Evolutionary conservation across 2,888 invertebrate genomes (phyloP), one percentile per base, ranked within the genome.

Genomic region (Pediacus dermestoides): DNA sequence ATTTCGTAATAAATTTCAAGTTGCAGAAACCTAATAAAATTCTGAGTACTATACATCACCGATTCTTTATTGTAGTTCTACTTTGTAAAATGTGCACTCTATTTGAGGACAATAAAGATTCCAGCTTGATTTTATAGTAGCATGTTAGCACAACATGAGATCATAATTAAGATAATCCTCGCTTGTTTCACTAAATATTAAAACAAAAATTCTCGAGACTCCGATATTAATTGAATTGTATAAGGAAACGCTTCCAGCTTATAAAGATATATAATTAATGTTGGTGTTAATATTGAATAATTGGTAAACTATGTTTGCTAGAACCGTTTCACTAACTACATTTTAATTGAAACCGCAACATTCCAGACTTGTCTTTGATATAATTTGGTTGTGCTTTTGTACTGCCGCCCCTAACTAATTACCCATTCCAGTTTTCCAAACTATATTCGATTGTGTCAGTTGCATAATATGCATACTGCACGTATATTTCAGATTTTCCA

Each of bases 291-390:
- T 39, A 39, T 32, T 37, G 37, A 28, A 27, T 32, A 37, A 37
- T 41, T 37, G 37, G 30, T 30, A 39, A 33, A 30, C 30, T 42
- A 45, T 39, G 41, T 43, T 49, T 46, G 45, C 39, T 47, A 48
- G 47, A 46, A 46, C 47, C 47, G 50, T 54, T 54, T 56, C 52
- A 43, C 54, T 53, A 59, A 58, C 58, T 57, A 53, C 54, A 58
- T 60, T 61, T 60, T 60, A 61, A 62, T 61, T 61, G 60, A 57
- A 61, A 58, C 61, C 56, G 52, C 60, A 57, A 53, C 55, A 58
- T 60, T 53, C 53, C 53, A 49, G 49, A 52, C 53, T 57, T 55
- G 48, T 50, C 58, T 58, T 61, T 59, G 58, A 60, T 58, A 58
- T 57, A 58, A 60, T 60, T 58, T 52, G 48, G 54, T 46, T 50